These are phyloP conservation scores for Myrmecophaga tridactyla DNA, from an alignment of 2,113 vertebrate species.

Conservation along the genomic window DNA sequence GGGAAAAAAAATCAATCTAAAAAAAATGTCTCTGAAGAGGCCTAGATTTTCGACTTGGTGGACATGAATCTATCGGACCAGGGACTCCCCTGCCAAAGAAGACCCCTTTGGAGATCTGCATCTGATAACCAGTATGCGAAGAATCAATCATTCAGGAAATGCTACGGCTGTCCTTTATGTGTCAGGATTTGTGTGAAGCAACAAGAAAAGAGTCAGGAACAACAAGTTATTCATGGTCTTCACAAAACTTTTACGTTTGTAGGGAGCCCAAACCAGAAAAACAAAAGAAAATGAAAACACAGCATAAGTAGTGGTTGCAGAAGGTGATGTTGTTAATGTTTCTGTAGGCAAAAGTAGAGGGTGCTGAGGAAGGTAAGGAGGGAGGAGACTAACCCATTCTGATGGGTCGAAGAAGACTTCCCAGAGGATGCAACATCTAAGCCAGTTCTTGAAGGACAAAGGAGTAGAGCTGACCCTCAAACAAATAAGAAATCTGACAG, in stretches of 20 bases:
- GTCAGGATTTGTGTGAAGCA: background rate
- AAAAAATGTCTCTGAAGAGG: background rate
- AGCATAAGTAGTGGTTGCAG: background rate
- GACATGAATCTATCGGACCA: background rate
- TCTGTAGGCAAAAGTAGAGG: background rate
- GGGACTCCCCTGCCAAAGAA: background rate
- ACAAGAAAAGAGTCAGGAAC: background rate
- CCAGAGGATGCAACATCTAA: background rate
- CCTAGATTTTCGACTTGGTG: background rate
- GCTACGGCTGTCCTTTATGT: rapidly evolving
- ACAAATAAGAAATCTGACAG: background rate
- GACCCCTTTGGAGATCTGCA: background rate
- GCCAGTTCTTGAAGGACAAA: background rate
- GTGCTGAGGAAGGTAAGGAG: background rate
- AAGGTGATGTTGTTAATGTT: background rate
- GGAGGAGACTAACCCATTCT: background rate
- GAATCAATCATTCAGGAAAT: background rate
- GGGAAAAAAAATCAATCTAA: background rate
- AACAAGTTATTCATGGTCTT: background rate
- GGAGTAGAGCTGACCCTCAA: background rate
- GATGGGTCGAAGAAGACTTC: background rate
- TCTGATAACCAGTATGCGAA: background rate
- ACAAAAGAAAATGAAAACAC: background rate
- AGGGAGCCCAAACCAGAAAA: background rate
- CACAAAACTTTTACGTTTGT: background rate